Base-by-base conservation (phyloP, 1,140 invertebrate species). In the Zaprionus capensis region DNA sequence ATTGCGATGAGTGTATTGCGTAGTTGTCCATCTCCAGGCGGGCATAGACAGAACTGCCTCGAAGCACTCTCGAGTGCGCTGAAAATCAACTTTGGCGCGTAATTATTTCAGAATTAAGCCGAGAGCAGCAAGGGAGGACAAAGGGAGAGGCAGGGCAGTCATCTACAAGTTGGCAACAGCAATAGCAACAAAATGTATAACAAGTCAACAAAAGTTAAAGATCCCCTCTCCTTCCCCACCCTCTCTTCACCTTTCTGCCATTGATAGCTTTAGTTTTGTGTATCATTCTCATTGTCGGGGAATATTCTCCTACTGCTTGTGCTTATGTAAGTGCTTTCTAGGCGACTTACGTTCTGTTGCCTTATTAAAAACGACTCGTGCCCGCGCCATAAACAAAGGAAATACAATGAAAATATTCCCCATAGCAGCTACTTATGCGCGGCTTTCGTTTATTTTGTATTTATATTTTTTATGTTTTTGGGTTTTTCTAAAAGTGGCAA, bases 31-130 rank as follows among this genome's bases (percentile, higher is more conserved):
- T 51, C 46, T 24, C 4, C 20, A 51, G 11, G 12, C 46, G 2
- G 20, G 3, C 3, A 51, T 24, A 51, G 46, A 51, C 46, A 34
- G 17, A 12, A 6, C 17, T 2, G n/a, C 22, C 24, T 75, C 24
- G 26, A 24, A 66, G 49, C 44, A 81, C 41, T 46, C 53, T 66
- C 49, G 36, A 81, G 69, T 73, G 71, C 55, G 56, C 55, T 71
- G 46, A 34, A 71, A 73, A 76, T 76, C 70, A 72, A 73, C 70
- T 76, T 76, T 73, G 28, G 34, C 44, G 24, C 56, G 76, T 80
- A 86, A 87, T 87, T 86, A 86, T 87, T 86, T 87, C 65, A 71
- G 58, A 53, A 79, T 70, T 58, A 68, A 66, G 57, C 67, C 62
- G 46, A n/a, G 31, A 61, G 71, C 49, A 64, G 38, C 58, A 57